Conservation (phyloP, 2,113 vertebrate genomes). For the Meleagris gallopavo region DNA sequence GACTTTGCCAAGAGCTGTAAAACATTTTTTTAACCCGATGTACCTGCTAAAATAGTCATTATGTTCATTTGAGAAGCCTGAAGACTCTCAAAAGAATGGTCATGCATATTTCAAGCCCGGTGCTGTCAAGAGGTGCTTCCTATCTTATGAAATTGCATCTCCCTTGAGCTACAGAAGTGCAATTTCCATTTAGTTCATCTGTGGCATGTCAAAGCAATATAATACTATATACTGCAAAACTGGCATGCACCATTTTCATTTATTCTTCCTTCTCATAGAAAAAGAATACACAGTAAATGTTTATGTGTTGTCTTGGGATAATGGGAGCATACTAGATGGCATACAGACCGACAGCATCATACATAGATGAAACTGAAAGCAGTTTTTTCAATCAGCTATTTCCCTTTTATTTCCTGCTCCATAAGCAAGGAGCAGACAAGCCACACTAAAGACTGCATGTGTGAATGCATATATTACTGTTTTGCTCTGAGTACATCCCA, state of each 20-base stretch:
- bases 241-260: background rate
- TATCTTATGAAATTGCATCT: slow-evolving; percentile 13
- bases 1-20: background rate
- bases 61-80: slow-evolving; percentile 16
- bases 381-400: background rate
- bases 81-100: slow-evolving; percentile 23
- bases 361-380: background rate
- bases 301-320: background rate
- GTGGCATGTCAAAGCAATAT: background rate
- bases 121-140: background rate
- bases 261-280: background rate
- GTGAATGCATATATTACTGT: background rate
- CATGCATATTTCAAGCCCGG: slow-evolving; percentile 34
- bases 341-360: background rate
- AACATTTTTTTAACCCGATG: background rate
- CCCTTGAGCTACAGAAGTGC: background rate
- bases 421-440: background rate
- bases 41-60: background rate
- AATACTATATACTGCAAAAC: background rate
- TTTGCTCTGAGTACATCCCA: background rate
- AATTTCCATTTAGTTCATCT: slow-evolving; percentile 37
- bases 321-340: background rate
- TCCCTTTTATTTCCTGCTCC: background rate
- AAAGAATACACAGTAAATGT: background rate
- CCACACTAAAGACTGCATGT: background rate